These are phyloP conservation scores for Crotalus horridus DNA, from an alignment of 2,113 vertebrate genomes.

Conservation along the genomic window DNA sequence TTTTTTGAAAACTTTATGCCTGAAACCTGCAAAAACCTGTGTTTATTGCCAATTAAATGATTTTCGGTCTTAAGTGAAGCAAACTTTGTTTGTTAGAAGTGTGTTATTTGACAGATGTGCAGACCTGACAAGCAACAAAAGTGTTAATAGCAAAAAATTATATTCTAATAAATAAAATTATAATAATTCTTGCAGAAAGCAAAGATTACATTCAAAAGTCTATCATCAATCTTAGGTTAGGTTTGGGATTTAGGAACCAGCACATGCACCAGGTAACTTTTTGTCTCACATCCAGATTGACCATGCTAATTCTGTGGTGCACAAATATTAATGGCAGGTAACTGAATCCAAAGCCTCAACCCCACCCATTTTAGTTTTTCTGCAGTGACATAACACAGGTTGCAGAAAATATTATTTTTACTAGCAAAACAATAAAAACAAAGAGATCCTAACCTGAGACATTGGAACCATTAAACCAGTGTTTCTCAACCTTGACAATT, in stretches of 20 bases:
- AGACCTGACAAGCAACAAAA: background rate
- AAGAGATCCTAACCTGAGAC: background rate
- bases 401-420: background rate
- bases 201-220: background rate
- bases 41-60: slow-evolving; percentile 10
- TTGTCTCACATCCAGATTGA: background rate
- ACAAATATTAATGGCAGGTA: background rate
- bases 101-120: background rate
- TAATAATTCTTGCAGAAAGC: background rate
- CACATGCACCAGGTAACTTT: background rate
- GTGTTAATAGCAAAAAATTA: fast-evolving
- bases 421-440: slow-evolving; percentile 6
- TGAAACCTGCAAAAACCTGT: background rate
- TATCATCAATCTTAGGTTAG: background rate
- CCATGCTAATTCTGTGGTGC: background rate
- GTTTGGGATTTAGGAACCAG: background rate
- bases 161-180: background rate
- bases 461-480: background rate
- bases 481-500: too few species aligned
- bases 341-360: background rate
- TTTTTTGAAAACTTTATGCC: background rate
- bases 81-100: background rate
- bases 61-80: slow-evolving; percentile 15
- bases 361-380: slow-evolving; percentile 16
- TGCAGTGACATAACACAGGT: background rate